Evolutionary conservation across 2,888 invertebrate genomes (phyloP), one percentile per base, ranked within the genome.

Genomic region (Cantharis rufa): DNA sequence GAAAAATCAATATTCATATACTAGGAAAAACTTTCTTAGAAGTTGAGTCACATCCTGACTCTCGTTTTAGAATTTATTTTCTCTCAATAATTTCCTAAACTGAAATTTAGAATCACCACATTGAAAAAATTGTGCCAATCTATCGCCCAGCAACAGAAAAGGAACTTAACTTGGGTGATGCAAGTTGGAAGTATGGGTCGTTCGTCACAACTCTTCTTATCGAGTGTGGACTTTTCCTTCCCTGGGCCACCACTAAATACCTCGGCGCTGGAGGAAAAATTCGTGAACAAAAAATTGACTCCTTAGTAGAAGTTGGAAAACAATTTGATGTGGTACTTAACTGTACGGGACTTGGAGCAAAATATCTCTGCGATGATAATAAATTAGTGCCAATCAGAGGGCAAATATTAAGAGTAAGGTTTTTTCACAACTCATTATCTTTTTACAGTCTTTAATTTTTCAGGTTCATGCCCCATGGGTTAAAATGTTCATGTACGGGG

Each of bases 391-490:
- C 97, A 0, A 91, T 97, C 24, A 90, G 96, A 76, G 97, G 97
- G 1, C 97, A 97, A 89, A 91, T 97, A 7, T 88, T 93, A 68
- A 95, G 94, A 89, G 94, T 92, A 87, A 77, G 69, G 70, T 68
- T 69, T 71, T 71, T 21, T 48, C 5, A 15, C 16, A 16, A 48
- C 13, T 70, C 21, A 3, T 69, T 68, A 16, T 69, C 21, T 15
- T 15, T 28, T 64, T 64, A 18, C 24, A n/a, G 16, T 21, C 10
- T 15, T 32, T 11, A 11, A 70, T 48, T 27, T 80, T 81, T 64
- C 79, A 93, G 92, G 92, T 94, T 0, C 91, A 91, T 74, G 97
- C 97, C 0, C 96, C 97, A 0, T 98, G 97, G 96, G 89, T 98
- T 68, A 96, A 96, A 88, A 93, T 93, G 10, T 96, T 96, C 72